Percentiles rank a stretch among this genome's conserved stretches.
phyloP scores from a whole-genome alignment of 2,888 invertebrate species.

The Philopedon plagiatum region DNA sequence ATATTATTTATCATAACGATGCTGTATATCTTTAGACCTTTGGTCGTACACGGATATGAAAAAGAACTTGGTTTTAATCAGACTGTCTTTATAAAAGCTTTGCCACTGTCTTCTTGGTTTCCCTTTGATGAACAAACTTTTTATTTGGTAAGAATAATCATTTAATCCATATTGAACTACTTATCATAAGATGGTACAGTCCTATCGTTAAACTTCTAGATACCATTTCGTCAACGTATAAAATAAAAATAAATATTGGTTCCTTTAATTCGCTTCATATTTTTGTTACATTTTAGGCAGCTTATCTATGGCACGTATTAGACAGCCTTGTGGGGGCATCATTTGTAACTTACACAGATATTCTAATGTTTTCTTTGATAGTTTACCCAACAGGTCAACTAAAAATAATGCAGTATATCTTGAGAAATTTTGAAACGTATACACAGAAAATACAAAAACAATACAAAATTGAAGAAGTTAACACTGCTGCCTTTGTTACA shows the following conservation, averaged over 20 bases:
- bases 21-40: conserved; percentile 49
- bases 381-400: conserved; percentile 54
- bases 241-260: too few species aligned
- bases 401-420: conserved; percentile 50
- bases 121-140: conserved; percentile 53
- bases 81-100: conserved; percentile 42
- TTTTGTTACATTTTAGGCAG: conserved; percentile 38
- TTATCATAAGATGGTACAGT: too few species aligned
- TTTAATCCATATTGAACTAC: too few species aligned
- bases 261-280: too few species aligned
- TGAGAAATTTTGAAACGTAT: conserved; percentile 52
- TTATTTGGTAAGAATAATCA: conserved; percentile 41
- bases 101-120: conserved; percentile 55
- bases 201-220: too few species aligned
- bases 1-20: conserved; percentile 50
- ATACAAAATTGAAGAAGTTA: conserved; percentile 7
- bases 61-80: conserved; percentile 37
- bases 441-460: conserved; percentile 22
- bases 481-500: conserved; percentile 33
- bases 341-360: conserved; percentile 54
- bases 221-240: too few species aligned
- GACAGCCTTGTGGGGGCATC: conserved; percentile 53
- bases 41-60: conserved; percentile 37
- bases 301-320: conserved; percentile 51
- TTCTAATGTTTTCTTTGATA: conserved; percentile 54